Percentiles rank a stretch among this genome's conserved stretches.
These are phyloP conservation scores for Lucilia sericata DNA, from an alignment of 1,140 invertebrate species.

Conservation along the genomic window DNA sequence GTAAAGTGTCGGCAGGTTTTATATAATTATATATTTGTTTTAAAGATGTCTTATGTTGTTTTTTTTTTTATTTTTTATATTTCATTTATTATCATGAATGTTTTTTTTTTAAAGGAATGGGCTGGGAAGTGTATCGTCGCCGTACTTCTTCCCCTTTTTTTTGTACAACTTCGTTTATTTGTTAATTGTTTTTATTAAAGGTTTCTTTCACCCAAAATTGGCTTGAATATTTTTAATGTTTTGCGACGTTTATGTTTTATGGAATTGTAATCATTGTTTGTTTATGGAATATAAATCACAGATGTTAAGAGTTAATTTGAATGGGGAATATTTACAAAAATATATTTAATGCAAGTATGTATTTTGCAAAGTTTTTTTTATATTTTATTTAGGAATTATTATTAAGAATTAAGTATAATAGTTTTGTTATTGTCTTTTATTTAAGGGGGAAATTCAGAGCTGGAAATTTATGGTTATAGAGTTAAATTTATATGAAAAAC, in stretches of 20 bases:
- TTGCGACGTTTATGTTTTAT: neutral
- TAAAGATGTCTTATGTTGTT: neutral
- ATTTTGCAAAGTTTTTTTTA: no score
- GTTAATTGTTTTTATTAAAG: neutral
- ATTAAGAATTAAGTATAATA: no score
- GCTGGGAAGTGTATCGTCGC: neutral
- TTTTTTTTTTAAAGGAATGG: neutral
- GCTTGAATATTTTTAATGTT: slow-evolving; percentile 8
- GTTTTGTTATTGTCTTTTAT: no score
- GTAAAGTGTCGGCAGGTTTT: neutral
- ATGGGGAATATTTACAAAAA: no score
- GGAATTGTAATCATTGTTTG: neutral
- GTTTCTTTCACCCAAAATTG: neutral
- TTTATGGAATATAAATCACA: neutral
- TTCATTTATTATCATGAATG: neutral
- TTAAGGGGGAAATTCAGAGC: no score
- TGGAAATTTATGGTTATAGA: no score
- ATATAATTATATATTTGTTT: neutral
- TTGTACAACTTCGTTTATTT: neutral
- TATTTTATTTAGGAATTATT: no score
- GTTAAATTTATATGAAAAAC: no score
- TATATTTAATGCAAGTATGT: no score
- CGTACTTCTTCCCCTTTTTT: neutral
- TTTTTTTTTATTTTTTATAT: neutral
- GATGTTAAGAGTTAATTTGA: no score